A percentile compares a stretch with the other conserved stretches of the same genome.
These are phyloP conservation scores for Chelonoidis abingdonii DNA, from an alignment of 2,113 vertebrate genomes.

Conservation along the genomic window DNA sequence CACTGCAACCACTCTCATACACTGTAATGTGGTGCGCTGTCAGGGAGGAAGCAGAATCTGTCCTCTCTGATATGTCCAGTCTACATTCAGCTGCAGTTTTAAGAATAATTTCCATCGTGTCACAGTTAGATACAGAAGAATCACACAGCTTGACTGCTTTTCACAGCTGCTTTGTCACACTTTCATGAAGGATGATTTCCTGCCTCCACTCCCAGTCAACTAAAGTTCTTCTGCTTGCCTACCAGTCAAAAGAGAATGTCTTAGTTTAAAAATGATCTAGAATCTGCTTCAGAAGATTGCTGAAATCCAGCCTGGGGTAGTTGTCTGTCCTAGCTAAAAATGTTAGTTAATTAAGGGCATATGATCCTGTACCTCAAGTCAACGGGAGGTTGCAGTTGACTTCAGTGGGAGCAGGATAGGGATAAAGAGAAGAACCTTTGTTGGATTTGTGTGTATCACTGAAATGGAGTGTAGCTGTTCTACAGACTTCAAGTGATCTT, in stretches of 20 bases:
- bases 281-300: neutral
- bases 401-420: neutral
- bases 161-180: neutral
- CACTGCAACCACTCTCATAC: neutral
- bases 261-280: neutral
- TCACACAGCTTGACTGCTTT: neutral
- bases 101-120: neutral
- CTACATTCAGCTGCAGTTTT: neutral
- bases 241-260: neutral
- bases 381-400: neutral
- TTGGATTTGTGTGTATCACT: neutral
- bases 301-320: neutral
- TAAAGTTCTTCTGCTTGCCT: neutral
- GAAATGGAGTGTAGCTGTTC: neutral
- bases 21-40: neutral
- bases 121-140: neutral
- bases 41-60: neutral
- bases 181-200: neutral
- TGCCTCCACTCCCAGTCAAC: rapidly evolving
- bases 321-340: too few relatives aligned
- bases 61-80: neutral
- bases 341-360: neutral
- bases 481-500: neutral
- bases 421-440: neutral
- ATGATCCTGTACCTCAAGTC: neutral